These are phyloP conservation scores for Melipona beecheii DNA, from an alignment of 2,888 invertebrate species.

Conservation along the genomic window DNA sequence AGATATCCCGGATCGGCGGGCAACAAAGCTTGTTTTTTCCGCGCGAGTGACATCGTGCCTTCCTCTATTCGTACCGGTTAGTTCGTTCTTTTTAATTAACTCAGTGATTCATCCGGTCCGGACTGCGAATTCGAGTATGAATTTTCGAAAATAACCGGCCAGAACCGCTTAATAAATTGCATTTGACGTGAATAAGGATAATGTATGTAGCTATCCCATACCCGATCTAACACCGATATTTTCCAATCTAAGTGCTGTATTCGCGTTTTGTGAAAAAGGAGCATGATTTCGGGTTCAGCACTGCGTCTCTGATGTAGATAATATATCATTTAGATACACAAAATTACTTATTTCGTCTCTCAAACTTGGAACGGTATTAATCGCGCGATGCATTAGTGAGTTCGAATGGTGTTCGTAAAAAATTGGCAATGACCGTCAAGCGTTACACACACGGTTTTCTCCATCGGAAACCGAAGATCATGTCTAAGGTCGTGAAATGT, in stretches of 20 bases:
- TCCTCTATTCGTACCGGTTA: too few species aligned
- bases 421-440: neutral
- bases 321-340: neutral
- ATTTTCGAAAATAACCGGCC: neutral
- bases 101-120: neutral
- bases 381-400: neutral
- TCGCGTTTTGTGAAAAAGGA: rapidly evolving
- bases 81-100: too few species aligned
- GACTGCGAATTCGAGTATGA: neutral
- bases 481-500: too few species aligned
- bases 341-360: neutral
- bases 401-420: neutral
- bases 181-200: neutral
- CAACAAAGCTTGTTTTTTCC: too few species aligned
- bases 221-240: neutral
- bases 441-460: neutral
- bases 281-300: neutral
- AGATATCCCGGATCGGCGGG: too few species aligned
- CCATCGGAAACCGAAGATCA: too few species aligned
- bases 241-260: neutral
- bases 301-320: neutral
- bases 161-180: neutral
- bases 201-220: too few species aligned
- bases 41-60: too few species aligned
- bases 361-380: neutral